phyloP scores from a whole-genome alignment of 2,888 invertebrate genomes.

The Hesperia comma region DNA sequence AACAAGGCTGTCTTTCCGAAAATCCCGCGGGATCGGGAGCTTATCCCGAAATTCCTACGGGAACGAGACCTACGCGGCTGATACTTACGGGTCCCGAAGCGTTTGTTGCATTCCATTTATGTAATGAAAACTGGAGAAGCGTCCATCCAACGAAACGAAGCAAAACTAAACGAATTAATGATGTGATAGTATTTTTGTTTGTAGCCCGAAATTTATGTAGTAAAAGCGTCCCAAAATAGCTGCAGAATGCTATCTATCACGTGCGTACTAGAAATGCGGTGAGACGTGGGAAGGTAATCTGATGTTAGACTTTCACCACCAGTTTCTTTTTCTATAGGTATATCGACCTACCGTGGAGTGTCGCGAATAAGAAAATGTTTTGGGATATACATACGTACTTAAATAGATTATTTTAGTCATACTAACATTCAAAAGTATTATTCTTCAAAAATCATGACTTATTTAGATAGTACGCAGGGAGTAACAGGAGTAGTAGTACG shows the following conservation, averaged over 20 bases:
- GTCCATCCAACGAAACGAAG: not conserved
- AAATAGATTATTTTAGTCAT: too few species aligned
- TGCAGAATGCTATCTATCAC: slow-evolving; percentile 33
- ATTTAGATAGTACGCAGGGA: too few species aligned
- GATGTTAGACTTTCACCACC: slow-evolving; percentile 39
- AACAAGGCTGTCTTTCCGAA: too few species aligned
- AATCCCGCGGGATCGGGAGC: too few species aligned
- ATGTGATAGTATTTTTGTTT: slow-evolving; percentile 19
- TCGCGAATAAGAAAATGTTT: not conserved
- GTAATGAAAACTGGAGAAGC: not conserved
- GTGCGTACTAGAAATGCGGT: slow-evolving; percentile 36
- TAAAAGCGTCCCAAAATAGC: slow-evolving; percentile 38
- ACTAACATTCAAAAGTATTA: too few species aligned
- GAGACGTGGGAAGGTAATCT: slow-evolving; percentile 39
- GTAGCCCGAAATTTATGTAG: slow-evolving; percentile 25
- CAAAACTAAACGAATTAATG: slow-evolving; percentile 10
- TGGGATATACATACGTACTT: too few species aligned
- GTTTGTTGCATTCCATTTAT: not conserved
- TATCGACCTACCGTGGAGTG: slow-evolving; percentile 10
- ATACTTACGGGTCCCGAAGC: too few species aligned
- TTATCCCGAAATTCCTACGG: too few species aligned
- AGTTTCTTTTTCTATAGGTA: slow-evolving; percentile 27
- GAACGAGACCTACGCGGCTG: too few species aligned
- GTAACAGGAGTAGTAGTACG: too few species aligned
- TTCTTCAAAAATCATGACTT: too few species aligned